Conservation (phyloP, 2,888 invertebrate species). For the Drosophila limbata region DNA sequence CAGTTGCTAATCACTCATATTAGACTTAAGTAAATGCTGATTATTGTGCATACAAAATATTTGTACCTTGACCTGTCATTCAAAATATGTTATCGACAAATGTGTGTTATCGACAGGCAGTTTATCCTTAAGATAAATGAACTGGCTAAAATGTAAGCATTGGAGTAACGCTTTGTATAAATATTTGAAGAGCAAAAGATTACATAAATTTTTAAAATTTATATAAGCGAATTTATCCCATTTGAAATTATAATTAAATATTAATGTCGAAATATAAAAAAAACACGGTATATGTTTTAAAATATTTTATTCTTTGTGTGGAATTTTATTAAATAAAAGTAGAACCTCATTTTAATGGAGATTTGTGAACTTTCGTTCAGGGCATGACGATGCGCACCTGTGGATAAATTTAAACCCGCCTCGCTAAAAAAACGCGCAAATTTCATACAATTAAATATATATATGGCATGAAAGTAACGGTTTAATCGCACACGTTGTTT, state of each 20-base stretch:
- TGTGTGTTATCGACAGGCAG: conserved; percentile 19
- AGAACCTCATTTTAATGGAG: background rate
- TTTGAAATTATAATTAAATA: background rate
- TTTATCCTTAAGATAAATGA: conserved; percentile 13
- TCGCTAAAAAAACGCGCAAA: conserved; percentile 37
- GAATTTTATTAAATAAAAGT: background rate
- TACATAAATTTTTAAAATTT: background rate
- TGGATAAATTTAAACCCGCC: conserved; percentile 26
- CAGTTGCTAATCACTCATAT: conserved; percentile 22
- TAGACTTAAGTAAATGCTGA: conserved; percentile 12
- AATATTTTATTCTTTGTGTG: background rate
- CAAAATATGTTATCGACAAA: conserved; percentile 20
- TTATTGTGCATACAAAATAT: conserved; percentile 6
- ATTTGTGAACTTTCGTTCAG: conserved; percentile 15
- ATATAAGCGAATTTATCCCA: background rate
- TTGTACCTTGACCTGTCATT: conserved; percentile 25
- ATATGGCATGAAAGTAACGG: conserved; percentile 46
- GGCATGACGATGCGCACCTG: conserved; percentile 34
- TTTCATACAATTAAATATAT: conserved; percentile 17
- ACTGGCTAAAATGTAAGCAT: background rate
- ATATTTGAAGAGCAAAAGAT: background rate
- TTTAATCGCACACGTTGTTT: conserved; percentile 39
- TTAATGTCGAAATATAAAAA: background rate
- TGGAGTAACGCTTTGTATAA: background rate
- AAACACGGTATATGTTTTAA: background rate